phyloP scores from a whole-genome alignment of 2,888 invertebrate species.

The Brenthis daphne region DNA sequence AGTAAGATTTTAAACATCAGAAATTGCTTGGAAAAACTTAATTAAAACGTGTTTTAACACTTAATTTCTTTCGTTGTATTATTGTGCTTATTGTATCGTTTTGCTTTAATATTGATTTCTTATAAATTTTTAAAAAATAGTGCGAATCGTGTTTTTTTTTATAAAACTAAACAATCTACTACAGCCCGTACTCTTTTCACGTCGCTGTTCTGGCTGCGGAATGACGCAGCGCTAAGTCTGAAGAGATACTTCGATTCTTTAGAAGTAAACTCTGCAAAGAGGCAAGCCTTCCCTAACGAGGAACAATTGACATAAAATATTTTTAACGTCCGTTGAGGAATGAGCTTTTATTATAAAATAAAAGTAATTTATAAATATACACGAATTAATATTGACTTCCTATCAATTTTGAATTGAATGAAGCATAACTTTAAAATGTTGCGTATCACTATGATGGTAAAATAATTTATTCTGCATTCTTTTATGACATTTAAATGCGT shows the following conservation, averaged over 20 bases:
- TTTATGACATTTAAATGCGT: constrained; percentile 23
- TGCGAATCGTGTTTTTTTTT: not conserved
- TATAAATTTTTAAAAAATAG: not conserved
- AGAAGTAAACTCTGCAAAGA: constrained; percentile 61
- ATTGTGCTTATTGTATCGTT: no score
- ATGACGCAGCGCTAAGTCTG: constrained; percentile 77
- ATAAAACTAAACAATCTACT: not conserved
- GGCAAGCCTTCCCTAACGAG: constrained; percentile 69
- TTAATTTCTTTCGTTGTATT: no score
- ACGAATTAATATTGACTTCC: constrained; percentile 19
- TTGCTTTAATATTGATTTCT: no score
- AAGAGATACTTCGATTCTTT: constrained; percentile 78
- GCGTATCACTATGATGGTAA: no score
- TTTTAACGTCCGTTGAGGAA: constrained; percentile 56
- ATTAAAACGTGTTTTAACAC: no score
- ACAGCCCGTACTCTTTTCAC: constrained; percentile 1
- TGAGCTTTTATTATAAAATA: constrained; percentile 21
- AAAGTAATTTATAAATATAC: not conserved
- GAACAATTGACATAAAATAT: constrained; percentile 69
- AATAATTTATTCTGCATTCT: constrained; percentile 18
- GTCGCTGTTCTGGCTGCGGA: constrained; percentile 55
- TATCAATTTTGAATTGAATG: constrained; percentile 2
- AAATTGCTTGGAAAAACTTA: no score
- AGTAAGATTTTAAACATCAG: no score
- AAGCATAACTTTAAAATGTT: constrained; percentile 3